phyloP scores from a whole-genome alignment of 1,140 invertebrate species.

The Thaumetopoea pityocampa region DNA sequence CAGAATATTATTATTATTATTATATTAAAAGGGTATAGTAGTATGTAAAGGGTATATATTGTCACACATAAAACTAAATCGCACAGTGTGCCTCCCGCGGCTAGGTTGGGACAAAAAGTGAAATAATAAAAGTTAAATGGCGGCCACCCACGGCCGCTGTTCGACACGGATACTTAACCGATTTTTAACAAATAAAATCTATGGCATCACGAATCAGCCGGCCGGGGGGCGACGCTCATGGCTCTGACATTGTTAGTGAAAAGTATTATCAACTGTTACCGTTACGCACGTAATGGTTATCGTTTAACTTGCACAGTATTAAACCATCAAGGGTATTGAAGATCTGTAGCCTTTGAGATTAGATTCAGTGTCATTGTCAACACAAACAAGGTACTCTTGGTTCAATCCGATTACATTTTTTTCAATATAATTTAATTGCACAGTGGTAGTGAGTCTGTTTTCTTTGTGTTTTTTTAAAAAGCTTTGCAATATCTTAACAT shows the following conservation, averaged over 20 bases:
- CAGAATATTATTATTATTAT: slow-evolving; percentile 37
- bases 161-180: slow-evolving; percentile 76
- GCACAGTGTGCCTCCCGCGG: slow-evolving; percentile 60
- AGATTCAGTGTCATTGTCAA: slow-evolving; percentile 7
- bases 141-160: slow-evolving; percentile 72
- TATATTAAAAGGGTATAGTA: slow-evolving; percentile 29
- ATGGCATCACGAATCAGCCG: slow-evolving; percentile 69
- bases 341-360: too few species aligned
- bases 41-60: slow-evolving; percentile 45
- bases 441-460: too few species aligned
- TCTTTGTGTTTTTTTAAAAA: too few species aligned
- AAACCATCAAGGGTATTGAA: too few species aligned
- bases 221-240: slow-evolving; percentile 36
- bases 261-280: slow-evolving; percentile 35
- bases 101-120: slow-evolving; percentile 63
- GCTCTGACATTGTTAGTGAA: slow-evolving; percentile 43
- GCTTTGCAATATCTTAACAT: too few species aligned
- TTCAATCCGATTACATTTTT: too few species aligned
- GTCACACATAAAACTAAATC: slow-evolving; percentile 70
- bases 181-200: slow-evolving; percentile 77
- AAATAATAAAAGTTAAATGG: slow-evolving; percentile 61
- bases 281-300: slow-evolving; percentile 26
- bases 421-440: too few species aligned
- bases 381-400: background rate
- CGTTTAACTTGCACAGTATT: too few species aligned